phyloP scores from a whole-genome alignment of 2,113 vertebrate genomes.

The Megalops atlanticus region DNA sequence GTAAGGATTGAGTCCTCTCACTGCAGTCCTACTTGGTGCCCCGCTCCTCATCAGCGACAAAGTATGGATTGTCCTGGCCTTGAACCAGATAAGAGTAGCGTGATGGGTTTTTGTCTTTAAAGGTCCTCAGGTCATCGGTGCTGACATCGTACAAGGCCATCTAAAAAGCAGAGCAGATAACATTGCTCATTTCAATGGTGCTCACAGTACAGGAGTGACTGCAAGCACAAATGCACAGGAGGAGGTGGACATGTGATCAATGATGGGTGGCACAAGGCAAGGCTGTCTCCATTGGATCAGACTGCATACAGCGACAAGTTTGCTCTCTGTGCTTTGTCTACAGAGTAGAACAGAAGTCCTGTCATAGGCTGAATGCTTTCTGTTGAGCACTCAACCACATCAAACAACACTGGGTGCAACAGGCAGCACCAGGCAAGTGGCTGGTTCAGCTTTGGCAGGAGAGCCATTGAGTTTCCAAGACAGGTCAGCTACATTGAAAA shows the following conservation, averaged over 20 bases:
- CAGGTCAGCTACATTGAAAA: no score
- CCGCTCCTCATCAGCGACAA: conserved; percentile 58
- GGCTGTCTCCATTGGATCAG: no score
- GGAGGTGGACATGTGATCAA: neutral
- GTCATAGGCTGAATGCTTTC: no score
- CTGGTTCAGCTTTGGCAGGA: neutral
- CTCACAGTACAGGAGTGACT: neutral
- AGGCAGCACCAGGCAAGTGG: no score
- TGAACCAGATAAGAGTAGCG: conserved; percentile 73
- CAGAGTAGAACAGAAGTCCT: no score
- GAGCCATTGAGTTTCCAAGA: neutral
- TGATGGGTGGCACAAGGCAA: no score
- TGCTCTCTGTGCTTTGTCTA: no score
- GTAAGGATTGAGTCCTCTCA: neutral
- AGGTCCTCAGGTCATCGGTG: conserved; percentile 64
- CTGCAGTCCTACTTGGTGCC: conserved; percentile 39
- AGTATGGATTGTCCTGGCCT: conserved; percentile 77
- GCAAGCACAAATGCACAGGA: neutral
- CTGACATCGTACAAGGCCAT: conserved; percentile 64
- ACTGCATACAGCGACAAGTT: no score
- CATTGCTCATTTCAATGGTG: neutral
- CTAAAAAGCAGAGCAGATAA: conserved; percentile 48
- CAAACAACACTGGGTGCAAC: no score
- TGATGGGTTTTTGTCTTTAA: conserved; percentile 64
- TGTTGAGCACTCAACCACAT: no score